Conservation (phyloP, 2,113 vertebrate genomes). For the Balaeniceps rex region DNA sequence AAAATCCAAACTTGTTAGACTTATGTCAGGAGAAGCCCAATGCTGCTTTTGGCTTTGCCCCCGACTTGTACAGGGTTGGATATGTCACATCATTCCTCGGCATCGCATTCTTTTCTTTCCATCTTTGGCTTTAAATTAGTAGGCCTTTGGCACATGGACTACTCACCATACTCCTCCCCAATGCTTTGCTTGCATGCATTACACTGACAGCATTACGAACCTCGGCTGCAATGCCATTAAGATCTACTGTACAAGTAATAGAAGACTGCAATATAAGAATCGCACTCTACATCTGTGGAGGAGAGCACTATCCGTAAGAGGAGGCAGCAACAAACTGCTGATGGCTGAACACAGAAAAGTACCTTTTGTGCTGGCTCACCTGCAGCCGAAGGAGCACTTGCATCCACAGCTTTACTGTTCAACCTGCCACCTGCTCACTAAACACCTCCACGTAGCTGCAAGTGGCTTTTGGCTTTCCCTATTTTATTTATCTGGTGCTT, state of each 20-base stretch:
- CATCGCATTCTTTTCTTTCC: not conserved
- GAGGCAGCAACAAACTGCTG: not conserved
- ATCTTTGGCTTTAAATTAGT: not conserved
- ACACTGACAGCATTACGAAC: not conserved
- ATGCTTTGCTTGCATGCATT: not conserved
- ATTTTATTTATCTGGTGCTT: not conserved
- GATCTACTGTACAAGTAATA: not conserved
- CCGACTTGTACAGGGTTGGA: accelerated
- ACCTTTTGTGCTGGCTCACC: not conserved
- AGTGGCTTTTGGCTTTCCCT: not conserved
- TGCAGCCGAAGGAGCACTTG: not conserved
- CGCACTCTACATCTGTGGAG: accelerated
- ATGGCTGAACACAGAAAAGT: not conserved
- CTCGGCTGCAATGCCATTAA: accelerated
- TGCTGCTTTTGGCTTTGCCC: not conserved
- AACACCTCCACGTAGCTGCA: not conserved
- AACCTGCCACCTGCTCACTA: not conserved
- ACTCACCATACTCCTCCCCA: not conserved
- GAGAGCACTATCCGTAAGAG: not conserved
- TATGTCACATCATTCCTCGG: not conserved
- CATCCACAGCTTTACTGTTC: not conserved
- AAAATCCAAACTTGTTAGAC: accelerated
- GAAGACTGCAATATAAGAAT: not conserved
- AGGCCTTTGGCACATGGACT: not conserved
- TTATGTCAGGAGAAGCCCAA: not conserved